Base-by-base conservation (phyloP, 2,113 vertebrate species). In the Pogonocichla stellata region DNA sequence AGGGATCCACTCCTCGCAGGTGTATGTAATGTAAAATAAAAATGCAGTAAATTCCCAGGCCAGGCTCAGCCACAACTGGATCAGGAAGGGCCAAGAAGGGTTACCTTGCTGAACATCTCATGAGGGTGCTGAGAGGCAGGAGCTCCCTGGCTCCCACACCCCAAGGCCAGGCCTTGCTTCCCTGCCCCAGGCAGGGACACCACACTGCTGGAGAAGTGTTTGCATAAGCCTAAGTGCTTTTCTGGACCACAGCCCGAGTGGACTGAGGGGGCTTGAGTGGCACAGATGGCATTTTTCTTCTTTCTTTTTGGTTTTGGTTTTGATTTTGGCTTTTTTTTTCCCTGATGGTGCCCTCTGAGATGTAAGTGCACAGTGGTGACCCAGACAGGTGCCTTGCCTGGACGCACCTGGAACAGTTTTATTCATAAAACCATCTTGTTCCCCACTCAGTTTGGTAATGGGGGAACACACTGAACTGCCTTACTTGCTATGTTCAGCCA, bases 171-270 rank as follows among this genome's bases (percentile, higher is more conserved):
- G 48, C 29, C 31, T 29, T 13, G 56, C n/a, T 66, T 84, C 69
- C 77, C 86, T 57, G 62, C 50, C 64, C 56, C 0, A 1, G 43
- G 69, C 34, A 31, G 26, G 38, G 38, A 50, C 50, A 82, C 26
- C 28, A 10, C 66, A 19, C 73, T 3, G 10, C 60, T 0, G 0
- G 24, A 56, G 9, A 42, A 58, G 58, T 1, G 0, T 5, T 60
- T 1, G 0, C 4, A 5, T 20, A 53, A 1, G 8, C 72, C 26
- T 40, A 73, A 88, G 65, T 84, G 88, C 92, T 90, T 85, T 70
- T 56, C 74, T 95, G 94, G 75, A 80, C 80, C 64, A 80, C 66
- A 69, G 82, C 86, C 83, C 53, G 38, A 10, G 13, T 2, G 9
- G 82, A 47, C 47, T 0, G 17, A 90, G 69, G 69, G 62, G 61